These are phyloP conservation scores for Marronus borbonicus DNA, from an alignment of 2,888 invertebrate genomes.

Conservation along the genomic window DNA sequence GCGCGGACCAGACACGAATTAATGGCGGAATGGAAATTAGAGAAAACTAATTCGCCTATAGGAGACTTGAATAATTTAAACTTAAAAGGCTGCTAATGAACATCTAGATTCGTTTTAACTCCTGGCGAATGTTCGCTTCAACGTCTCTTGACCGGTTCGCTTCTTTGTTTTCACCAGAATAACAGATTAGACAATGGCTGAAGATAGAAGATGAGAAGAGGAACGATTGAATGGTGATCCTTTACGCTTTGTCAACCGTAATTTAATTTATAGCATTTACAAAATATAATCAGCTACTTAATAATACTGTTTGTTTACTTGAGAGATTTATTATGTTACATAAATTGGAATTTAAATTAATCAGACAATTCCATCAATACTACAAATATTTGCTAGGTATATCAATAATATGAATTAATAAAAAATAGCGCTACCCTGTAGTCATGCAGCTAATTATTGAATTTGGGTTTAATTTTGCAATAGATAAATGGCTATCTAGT, in stretches of 20 bases:
- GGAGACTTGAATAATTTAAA: slow-evolving; percentile 56
- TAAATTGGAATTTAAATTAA: too few species aligned
- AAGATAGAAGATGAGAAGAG: slow-evolving; percentile 1
- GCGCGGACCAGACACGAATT: slow-evolving; percentile 66
- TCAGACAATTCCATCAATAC: too few species aligned
- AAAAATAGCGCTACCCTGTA: too few species aligned
- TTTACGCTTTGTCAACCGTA: slow-evolving; percentile 18
- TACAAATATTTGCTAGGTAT: too few species aligned
- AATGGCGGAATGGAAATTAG: slow-evolving; percentile 64
- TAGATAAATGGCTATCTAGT: too few species aligned
- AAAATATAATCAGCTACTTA: not conserved
- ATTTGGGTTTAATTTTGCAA: too few species aligned
- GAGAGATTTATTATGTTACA: too few species aligned
- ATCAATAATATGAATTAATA: too few species aligned
- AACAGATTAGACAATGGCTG: not conserved
- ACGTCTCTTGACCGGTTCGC: slow-evolving; percentile 36
- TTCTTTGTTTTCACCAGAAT: slow-evolving; percentile 35
- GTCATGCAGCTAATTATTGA: too few species aligned
- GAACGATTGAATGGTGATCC: slow-evolving; percentile 20
- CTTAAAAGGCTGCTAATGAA: slow-evolving; percentile 57
- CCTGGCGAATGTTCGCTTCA: slow-evolving; percentile 42
- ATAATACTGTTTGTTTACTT: too few species aligned
- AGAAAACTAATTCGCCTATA: slow-evolving; percentile 61
- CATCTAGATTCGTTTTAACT: slow-evolving; percentile 53
- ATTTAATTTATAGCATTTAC: slow-evolving; percentile 31